A percentile compares a stretch with the other conserved stretches of the same genome.
These are phyloP conservation scores for Cliona cf. orientalis DNA, from an alignment of 37 sponge, comb jelly and placozoan genomes.

Conservation along the genomic window DNA sequence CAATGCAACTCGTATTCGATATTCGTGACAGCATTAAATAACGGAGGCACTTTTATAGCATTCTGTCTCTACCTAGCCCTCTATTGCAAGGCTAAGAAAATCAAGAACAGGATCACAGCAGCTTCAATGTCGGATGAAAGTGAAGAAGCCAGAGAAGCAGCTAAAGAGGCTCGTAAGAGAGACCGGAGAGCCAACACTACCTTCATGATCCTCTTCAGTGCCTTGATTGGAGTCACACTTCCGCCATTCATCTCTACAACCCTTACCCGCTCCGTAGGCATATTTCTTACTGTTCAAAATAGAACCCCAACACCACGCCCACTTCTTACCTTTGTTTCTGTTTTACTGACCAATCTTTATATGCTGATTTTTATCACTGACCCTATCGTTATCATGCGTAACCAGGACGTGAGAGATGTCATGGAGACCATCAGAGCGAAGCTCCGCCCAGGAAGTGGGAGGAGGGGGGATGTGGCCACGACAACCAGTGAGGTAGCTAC, in stretches of 20 bases:
- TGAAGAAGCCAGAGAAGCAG: too few relatives aligned
- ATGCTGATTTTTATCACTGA: not conserved
- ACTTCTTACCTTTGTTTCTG: not conserved
- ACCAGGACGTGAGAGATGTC: not conserved
- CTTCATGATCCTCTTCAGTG: not conserved
- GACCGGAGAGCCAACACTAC: not conserved
- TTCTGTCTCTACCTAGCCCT: not conserved
- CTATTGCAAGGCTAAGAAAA: not conserved
- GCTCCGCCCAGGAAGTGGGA: too few relatives aligned
- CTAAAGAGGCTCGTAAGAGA: not conserved
- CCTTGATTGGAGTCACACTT: not conserved
- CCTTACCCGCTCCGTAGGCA: not conserved
- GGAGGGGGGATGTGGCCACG: too few relatives aligned
- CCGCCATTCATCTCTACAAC: not conserved
- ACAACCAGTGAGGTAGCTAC: too few relatives aligned
- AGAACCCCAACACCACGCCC: not conserved
- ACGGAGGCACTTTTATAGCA: not conserved
- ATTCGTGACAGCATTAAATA: not conserved
- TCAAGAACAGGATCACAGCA: not conserved
- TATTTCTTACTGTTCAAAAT: not conserved
- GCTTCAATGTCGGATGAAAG: not conserved
- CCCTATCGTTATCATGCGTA: constrained; percentile 1
- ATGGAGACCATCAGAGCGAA: too few relatives aligned
- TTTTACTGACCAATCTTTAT: not conserved
- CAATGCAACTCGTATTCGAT: not conserved